Conservation (phyloP, 2,113 vertebrate species). For the Diphyllodes magnificus region DNA sequence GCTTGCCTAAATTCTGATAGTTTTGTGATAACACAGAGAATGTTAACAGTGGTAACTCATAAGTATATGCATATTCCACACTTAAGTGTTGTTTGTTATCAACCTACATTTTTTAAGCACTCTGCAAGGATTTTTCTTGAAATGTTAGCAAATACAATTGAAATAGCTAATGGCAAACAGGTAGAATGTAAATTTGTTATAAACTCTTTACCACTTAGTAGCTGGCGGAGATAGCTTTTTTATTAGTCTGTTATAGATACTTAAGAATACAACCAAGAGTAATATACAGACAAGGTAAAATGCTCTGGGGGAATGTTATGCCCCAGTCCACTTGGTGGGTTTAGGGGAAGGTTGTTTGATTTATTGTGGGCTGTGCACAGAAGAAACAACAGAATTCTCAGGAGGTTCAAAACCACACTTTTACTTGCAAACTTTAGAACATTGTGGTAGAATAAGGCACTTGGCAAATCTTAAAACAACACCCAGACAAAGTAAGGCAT, state of each 20-base stretch:
- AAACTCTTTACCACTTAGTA: not conserved
- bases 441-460: not conserved
- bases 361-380: not conserved
- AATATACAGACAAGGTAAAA: too few species aligned
- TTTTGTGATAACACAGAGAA: not conserved
- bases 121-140: not conserved
- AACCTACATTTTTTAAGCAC: not conserved
- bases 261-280: not conserved
- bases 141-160: not conserved
- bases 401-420: not conserved
- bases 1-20: not conserved
- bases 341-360: not conserved
- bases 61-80: not conserved
- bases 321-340: rapidly evolving
- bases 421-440: not conserved
- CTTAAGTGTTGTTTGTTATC: not conserved
- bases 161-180: not conserved
- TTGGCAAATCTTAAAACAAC: not conserved
- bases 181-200: not conserved
- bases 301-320: not conserved
- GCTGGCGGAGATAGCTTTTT: not conserved
- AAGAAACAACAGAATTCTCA: not conserved
- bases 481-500: not conserved
- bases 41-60: not conserved
- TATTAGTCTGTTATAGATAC: not conserved